A percentile compares a stretch with the other conserved stretches of the same genome.
These are phyloP conservation scores for Gobiocypris rarus DNA, from an alignment of 2,113 vertebrate species.

Conservation along the genomic window DNA sequence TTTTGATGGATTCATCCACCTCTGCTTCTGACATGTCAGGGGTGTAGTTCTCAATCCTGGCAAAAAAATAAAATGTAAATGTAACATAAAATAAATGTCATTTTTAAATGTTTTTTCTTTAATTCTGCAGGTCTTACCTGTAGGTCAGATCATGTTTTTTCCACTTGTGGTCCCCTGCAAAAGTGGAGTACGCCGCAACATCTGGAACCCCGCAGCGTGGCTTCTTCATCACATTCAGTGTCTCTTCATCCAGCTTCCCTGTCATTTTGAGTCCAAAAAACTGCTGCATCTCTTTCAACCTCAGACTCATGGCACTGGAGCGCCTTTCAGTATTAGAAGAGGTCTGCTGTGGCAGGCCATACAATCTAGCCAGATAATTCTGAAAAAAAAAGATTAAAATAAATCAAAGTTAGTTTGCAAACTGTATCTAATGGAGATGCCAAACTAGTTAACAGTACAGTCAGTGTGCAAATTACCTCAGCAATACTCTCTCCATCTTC, in stretches of 20 bases:
- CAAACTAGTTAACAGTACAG: background rate
- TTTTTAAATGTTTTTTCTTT: background rate
- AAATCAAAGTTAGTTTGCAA: background rate
- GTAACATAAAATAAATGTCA: background rate
- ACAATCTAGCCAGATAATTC: conserved; percentile 62
- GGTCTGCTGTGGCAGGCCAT: conserved; percentile 65
- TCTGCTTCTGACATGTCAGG: too few relatives aligned
- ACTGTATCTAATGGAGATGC: background rate
- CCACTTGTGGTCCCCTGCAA: conserved; percentile 77
- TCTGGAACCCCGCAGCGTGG: conserved; percentile 83
- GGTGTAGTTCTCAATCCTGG: too few relatives aligned
- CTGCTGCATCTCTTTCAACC: conserved; percentile 84
- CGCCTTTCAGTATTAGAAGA: background rate
- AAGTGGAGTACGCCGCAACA: conserved; percentile 65
- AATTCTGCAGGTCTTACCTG: conserved; percentile 73
- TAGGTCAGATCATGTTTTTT: conserved; percentile 79
- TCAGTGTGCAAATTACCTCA: conserved; percentile 59
- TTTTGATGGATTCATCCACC: too few relatives aligned
- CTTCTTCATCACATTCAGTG: conserved; percentile 80
- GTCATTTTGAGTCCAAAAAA: conserved; percentile 82
- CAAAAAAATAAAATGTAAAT: conserved; percentile 32
- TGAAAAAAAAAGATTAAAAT: background rate
- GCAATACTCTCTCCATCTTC: conserved; percentile 64
- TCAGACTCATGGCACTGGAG: conserved; percentile 51
- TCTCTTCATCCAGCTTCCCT: conserved; percentile 72